A percentile compares a stretch with the other conserved stretches of the same genome.
phyloP scores from a whole-genome alignment of 2,113 vertebrate species.

The Gopherus evgoodei region DNA sequence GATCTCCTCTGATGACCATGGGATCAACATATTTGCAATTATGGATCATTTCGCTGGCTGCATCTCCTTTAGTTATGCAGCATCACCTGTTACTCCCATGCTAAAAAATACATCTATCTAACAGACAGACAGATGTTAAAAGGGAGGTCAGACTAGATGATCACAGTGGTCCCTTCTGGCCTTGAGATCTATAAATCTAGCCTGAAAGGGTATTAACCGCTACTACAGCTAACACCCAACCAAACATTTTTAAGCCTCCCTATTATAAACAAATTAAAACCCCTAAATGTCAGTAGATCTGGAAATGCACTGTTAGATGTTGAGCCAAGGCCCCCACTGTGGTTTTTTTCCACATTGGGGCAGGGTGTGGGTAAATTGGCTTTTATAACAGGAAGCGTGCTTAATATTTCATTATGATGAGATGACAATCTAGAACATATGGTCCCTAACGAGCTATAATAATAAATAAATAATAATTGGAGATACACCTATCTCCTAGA shows the following conservation, averaged over 20 bases:
- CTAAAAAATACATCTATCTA: neutral
- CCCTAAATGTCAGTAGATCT: neutral
- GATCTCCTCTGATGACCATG: neutral
- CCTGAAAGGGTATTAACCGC: neutral
- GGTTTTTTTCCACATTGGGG: neutral
- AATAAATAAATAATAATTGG: too few relatives aligned
- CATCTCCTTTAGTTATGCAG: neutral
- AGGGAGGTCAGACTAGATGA: neutral
- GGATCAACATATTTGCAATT: neutral
- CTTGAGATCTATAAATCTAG: neutral
- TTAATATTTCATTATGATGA: constrained; percentile 1
- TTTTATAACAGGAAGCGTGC: neutral
- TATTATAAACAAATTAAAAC: neutral
- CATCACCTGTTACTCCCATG: neutral
- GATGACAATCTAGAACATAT: rapidly evolving
- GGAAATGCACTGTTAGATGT: neutral
- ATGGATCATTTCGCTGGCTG: neutral
- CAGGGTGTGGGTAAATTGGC: neutral
- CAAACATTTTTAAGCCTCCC: neutral
- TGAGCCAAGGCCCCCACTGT: neutral
- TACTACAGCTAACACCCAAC: neutral
- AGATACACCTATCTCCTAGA: too few relatives aligned
- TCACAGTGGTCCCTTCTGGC: neutral
- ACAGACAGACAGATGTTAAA: neutral
- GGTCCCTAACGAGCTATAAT: neutral